These are phyloP conservation scores for Ischnus inquisitorius DNA, from an alignment of 2,888 invertebrate genomes.

Conservation along the genomic window DNA sequence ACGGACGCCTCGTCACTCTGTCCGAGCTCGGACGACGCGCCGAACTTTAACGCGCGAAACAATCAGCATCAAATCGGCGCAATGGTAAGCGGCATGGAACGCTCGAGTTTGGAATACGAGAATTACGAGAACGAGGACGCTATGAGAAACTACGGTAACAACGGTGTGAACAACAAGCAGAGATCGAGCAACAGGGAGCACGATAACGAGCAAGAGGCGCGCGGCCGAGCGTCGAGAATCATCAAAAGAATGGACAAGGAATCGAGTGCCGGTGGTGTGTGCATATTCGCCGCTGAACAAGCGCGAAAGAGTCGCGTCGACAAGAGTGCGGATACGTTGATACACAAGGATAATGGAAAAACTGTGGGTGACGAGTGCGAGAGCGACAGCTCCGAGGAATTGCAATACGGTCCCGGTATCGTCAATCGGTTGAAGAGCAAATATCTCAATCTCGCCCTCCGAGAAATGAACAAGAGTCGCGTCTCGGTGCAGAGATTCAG, in stretches of 20 bases:
- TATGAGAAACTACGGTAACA: slow-evolving; percentile 63
- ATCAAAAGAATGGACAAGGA: slow-evolving; percentile 58
- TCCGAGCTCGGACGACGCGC: slow-evolving; percentile 79
- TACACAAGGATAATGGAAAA: slow-evolving; percentile 54
- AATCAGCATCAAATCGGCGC: slow-evolving; percentile 41
- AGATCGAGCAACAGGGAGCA: slow-evolving; percentile 34
- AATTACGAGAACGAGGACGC: slow-evolving; percentile 72
- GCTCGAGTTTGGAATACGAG: slow-evolving; percentile 42
- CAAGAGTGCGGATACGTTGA: background rate
- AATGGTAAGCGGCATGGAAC: slow-evolving; percentile 24
- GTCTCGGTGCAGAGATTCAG: slow-evolving; percentile 90
- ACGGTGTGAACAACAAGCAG: slow-evolving; percentile 35
- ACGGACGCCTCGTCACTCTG: slow-evolving; percentile 78
- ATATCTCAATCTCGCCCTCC: slow-evolving; percentile 93
- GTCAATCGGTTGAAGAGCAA: slow-evolving; percentile 95
- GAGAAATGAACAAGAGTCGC: slow-evolving; percentile 89
- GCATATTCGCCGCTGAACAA: slow-evolving; percentile 52
- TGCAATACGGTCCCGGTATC: slow-evolving; percentile 96
- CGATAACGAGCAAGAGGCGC: slow-evolving; percentile 24
- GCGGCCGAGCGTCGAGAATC: slow-evolving; percentile 51
- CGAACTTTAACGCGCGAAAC: slow-evolving; percentile 69
- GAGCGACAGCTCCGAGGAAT: slow-evolving; percentile 90
- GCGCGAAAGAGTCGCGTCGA: slow-evolving; percentile 19
- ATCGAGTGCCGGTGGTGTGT: slow-evolving; percentile 19
- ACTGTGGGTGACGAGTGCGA: slow-evolving; percentile 82